Base-by-base conservation (phyloP, 1,140 invertebrate genomes). In the Alviniconcha marisindica region DNA sequence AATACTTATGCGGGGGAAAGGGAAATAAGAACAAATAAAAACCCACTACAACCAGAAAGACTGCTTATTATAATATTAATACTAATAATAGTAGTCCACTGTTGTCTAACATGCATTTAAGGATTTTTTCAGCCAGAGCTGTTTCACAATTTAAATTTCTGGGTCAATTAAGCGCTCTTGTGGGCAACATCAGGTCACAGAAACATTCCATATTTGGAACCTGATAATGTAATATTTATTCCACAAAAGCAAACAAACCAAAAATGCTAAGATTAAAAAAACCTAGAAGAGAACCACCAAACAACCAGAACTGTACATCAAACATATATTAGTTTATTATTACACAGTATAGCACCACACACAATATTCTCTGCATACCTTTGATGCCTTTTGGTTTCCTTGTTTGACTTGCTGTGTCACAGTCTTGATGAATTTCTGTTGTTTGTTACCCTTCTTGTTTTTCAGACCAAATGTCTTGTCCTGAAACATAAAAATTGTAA, bases 381-480 rank as follows among this genome's bases (percentile, higher is more conserved):
- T 87, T 81, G 87, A 90, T 38, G 89, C 54, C 83, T 89, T 92
- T 31, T 90, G 86, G 76, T 91, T 94, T 10, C 97, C 97, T 66
- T 97, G 91, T 93, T 98, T 97, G 0, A 99, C 98, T 94, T 99
- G 98, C 89, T 99, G 97, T 91, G 98, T 96, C 38, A 99, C 98
- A 95, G 99, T 98, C 90, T 98, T 97, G 89, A 99, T 99, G 92
- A 98, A 99, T 92, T 99, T 99, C 92, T 99, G 99, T 91, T 98
- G 97, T 92, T 99, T 99, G 2, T 97, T 96, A 79, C 99, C 99
- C 94, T 99, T 99, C 93, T 99, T 99, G 92, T 99, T 99, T 94
- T 99, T 99, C 86, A 99, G 94, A 69, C 99, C 99, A 94, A 99
- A 99, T 0, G 99, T 99, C 95, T 99, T 99, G 92, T 99, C 99